These are phyloP conservation scores for Danio albolineatus DNA, from an alignment of 2,797 vertebrate genomes.

Conservation along the genomic window DNA sequence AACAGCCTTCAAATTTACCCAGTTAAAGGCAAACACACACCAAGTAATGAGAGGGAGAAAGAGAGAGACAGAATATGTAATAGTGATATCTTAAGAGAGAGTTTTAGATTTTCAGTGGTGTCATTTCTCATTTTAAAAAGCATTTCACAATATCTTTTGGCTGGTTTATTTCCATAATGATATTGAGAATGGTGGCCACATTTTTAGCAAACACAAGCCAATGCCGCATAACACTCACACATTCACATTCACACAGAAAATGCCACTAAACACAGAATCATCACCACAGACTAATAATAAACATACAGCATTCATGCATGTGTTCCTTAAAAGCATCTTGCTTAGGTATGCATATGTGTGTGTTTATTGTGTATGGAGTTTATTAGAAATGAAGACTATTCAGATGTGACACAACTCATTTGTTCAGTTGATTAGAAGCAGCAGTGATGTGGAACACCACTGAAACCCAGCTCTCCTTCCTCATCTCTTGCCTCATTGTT, in stretches of 20 bases:
- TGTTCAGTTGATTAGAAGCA: constrained; percentile 35
- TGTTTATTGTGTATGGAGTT: constrained; percentile 23
- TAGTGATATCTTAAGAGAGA: constrained; percentile 19
- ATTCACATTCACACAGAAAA: neutral
- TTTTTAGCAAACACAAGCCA: constrained; percentile 24
- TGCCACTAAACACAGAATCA: neutral
- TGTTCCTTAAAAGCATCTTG: neutral
- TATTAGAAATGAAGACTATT: constrained; percentile 49
- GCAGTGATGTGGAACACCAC: constrained; percentile 25
- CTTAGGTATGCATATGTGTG: neutral
- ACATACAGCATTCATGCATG: neutral
- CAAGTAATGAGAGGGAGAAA: constrained; percentile 40
- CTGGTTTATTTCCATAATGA: constrained; percentile 39
- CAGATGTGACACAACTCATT: constrained; percentile 34
- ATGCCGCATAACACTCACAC: neutral
- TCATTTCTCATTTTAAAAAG: constrained; percentile 49
- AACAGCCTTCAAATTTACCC: constrained; percentile 59
- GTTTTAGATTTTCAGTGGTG: constrained; percentile 38
- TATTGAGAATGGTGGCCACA: constrained; percentile 8
- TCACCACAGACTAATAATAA: neutral
- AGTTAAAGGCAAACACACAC: constrained; percentile 44
- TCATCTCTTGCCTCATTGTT: neutral
- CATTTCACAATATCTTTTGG: constrained; percentile 49
- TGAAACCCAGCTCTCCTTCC: constrained; percentile 13
- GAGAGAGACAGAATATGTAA: constrained; percentile 1